These are phyloP conservation scores for Leptopilina drosophilae DNA, from an alignment of 2,888 invertebrate genomes.

Conservation along the genomic window DNA sequence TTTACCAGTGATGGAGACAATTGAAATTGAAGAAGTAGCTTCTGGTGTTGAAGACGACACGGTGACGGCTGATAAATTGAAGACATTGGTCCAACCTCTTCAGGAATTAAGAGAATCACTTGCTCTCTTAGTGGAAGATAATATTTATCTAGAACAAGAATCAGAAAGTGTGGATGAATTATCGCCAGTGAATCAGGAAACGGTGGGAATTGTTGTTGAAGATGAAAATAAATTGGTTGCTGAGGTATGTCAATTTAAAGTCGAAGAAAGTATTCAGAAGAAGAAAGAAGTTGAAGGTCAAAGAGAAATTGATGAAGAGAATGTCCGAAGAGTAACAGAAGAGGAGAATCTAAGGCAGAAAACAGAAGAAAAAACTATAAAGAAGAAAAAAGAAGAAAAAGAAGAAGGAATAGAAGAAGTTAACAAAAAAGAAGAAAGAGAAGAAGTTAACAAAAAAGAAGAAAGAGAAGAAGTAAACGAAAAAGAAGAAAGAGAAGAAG, in stretches of 20 bases:
- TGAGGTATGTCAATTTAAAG: background rate
- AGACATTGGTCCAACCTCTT: conserved; percentile 54
- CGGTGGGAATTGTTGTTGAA: conserved; percentile 40
- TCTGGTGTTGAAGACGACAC: conserved; percentile 41
- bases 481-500: conserved; percentile 43
- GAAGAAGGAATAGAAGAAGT: background rate
- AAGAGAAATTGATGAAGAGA: background rate
- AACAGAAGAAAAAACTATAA: conserved; percentile 51
- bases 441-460: conserved; percentile 66
- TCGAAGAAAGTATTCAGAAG: conserved; percentile 29
- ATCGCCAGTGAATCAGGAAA: conserved; percentile 43
- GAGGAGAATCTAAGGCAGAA: conserved; percentile 59
- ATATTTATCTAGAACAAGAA: conserved; percentile 51
- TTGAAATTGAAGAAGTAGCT: conserved; percentile 48
- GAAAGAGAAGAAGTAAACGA: conserved; percentile 29
- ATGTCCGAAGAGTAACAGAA: conserved; percentile 66
- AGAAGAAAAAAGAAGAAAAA: conserved; percentile 43
- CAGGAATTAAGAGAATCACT: conserved; percentile 59
- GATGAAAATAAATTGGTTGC: conserved; percentile 25
- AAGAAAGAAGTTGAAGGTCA: background rate
- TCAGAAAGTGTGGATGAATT: conserved; percentile 46
- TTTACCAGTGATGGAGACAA: conserved; percentile 51
- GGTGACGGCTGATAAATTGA: conserved; percentile 41
- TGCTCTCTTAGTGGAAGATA: conserved; percentile 56
- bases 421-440: conserved; percentile 50